phyloP scores from a whole-genome alignment of 2,113 vertebrate genomes.

The Triplophysa rosa region DNA sequence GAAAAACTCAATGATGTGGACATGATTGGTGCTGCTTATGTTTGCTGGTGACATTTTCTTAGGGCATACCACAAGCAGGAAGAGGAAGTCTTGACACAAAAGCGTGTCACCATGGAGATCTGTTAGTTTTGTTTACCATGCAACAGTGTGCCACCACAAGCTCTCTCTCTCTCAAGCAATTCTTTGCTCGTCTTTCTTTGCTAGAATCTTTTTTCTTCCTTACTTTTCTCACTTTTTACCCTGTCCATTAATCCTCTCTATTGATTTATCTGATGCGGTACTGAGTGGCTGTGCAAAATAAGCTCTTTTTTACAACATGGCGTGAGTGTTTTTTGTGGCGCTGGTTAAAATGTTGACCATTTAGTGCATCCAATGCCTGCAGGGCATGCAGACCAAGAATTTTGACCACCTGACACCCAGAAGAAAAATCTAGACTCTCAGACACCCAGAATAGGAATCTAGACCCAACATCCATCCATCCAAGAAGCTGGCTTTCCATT shows the following conservation, averaged over 20 bases:
- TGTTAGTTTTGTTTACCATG: constrained; percentile 43
- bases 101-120: constrained; percentile 47
- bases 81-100: constrained; percentile 42
- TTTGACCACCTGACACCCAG: neutral
- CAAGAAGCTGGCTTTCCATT: neutral
- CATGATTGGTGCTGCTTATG: neutral
- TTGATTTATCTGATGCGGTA: constrained; percentile 29
- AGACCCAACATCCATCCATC: too few species aligned
- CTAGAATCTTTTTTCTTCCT: neutral
- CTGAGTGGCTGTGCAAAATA: constrained; percentile 26
- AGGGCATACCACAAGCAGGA: constrained; percentile 31
- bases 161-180: neutral
- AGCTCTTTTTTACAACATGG: constrained; percentile 24
- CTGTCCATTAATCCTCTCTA: constrained; percentile 15
- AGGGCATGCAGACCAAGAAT: neutral
- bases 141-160: constrained; percentile 26
- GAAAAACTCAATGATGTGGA: neutral
- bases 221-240: constrained; percentile 10
- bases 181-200: constrained; percentile 10
- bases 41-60: constrained; percentile 40
- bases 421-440: too few species aligned
- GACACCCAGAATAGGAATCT: too few species aligned
- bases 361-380: neutral
- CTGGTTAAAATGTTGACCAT: constrained; percentile 17
- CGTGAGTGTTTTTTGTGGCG: neutral